Base-by-base conservation (phyloP, 2,888 invertebrate species). In the Andrena dorsata region DNA sequence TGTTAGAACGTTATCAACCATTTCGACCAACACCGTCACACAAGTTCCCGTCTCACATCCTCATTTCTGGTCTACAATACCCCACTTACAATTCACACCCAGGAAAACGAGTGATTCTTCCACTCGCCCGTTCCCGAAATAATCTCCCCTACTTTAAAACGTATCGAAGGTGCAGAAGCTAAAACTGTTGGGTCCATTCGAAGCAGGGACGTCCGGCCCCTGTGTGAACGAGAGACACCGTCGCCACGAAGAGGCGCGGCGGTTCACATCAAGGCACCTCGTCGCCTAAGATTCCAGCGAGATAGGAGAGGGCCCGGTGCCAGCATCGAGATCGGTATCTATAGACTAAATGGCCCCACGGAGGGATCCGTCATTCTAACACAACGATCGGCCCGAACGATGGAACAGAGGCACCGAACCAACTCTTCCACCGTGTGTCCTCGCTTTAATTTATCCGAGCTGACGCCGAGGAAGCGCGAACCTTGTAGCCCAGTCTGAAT, bases 291-390 rank as follows among this genome's bases (percentile, higher is more conserved):
- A 88, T 88, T 88, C 76, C 85, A 66, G 41, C 74, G 88, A 56
- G 56, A 87, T 86, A 86, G 81, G 77, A 74, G 74, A 70, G 88
- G 82, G 65, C 70, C 79, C 81, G 80, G 83, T 75, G 80, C 69
- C 83, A 77, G 81, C 83, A 83, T 86, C 89, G 89, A 92, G 92
- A 92, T 92, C 86, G 83, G 88, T 93, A 93, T 93, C 92, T 91
- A 83, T 87, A 85, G 89, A 88, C 92, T 91, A 92, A 91, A 92
- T 90, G 90, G 90, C 88, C 88, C 89, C 88, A 79, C 85, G 82
- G 80, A 90, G 86, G 91, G 90, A 93, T 93, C 90, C 90, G 91
- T 93, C 92, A 93, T 93, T 92, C 92, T 92, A 91, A 90, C 92
- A 90, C 92, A 92, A 85, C 47, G 80, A 76, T 81, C 77, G 85